Evolutionary conservation across 2,797 vertebrate species (phyloP).

Genomic region (Spondyliosoma cantharus): DNA sequence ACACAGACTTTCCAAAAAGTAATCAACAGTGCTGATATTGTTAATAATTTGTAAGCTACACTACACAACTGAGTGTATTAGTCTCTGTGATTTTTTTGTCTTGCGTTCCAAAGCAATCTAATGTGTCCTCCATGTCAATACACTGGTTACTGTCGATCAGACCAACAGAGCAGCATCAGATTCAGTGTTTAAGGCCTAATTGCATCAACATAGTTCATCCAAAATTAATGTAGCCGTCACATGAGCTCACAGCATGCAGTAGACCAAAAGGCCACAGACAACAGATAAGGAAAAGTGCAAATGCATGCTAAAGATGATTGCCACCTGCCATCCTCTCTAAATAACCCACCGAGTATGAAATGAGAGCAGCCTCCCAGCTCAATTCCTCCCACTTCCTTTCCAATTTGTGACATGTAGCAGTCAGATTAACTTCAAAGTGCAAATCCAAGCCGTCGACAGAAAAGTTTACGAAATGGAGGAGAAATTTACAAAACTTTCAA

Average conservation of each 20-base stretch:
- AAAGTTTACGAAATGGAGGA: conserved; percentile 45
- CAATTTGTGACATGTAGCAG: conserved; percentile 58
- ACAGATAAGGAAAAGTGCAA: conserved; percentile 76
- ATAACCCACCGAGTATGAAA: conserved; percentile 31
- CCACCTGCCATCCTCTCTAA: conserved; percentile 50
- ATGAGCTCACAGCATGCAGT: conserved; percentile 69
- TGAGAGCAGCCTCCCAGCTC: conserved; percentile 37
- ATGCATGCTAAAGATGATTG: conserved; percentile 76
- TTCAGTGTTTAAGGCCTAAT: conserved; percentile 51
- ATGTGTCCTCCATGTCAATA: conserved; percentile 69
- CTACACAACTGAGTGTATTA: background rate
- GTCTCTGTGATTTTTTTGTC: conserved; percentile 18
- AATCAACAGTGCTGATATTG: conserved; percentile 18
- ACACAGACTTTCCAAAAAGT: conserved; percentile 9
- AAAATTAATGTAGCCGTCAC: conserved; percentile 33
- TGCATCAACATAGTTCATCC: conserved; percentile 31
- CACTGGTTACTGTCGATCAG: conserved; percentile 44
- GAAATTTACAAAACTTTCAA: conserved; percentile 50
- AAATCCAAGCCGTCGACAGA: conserved; percentile 64
- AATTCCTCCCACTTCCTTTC: conserved; percentile 30
- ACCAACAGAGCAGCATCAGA: conserved; percentile 61
- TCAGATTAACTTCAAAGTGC: conserved; percentile 75
- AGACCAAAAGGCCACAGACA: conserved; percentile 73
- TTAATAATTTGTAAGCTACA: conserved; percentile 6
- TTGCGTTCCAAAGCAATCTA: background rate